These are phyloP conservation scores for Tribolium freemani DNA, from an alignment of 2,888 invertebrate species.

Conservation along the genomic window DNA sequence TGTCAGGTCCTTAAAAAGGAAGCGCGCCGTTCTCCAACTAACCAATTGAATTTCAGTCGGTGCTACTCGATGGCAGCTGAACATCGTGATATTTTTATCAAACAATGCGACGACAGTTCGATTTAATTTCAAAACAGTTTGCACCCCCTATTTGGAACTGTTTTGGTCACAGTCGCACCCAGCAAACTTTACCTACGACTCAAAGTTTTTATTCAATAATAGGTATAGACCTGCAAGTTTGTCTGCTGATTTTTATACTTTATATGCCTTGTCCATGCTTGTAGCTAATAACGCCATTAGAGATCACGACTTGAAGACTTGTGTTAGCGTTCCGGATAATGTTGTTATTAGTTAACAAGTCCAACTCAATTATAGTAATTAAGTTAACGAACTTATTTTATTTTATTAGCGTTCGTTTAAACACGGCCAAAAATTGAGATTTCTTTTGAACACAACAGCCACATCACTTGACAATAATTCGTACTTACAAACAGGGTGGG, in stretches of 20 bases:
- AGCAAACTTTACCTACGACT: constrained; percentile 52
- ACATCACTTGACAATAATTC: constrained; percentile 48
- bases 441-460: constrained; percentile 42
- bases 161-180: constrained; percentile 53
- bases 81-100: constrained; percentile 35
- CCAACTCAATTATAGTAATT: constrained; percentile 7
- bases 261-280: constrained; percentile 39
- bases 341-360: constrained; percentile 43
- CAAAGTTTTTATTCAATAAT: constrained; percentile 48
- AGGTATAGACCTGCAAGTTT: constrained; percentile 41
- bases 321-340: constrained; percentile 19
- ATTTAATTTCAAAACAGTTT: constrained; percentile 58
- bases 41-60: constrained; percentile 45
- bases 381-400: constrained; percentile 24
- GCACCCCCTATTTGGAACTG: constrained; percentile 52
- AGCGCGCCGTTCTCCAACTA: constrained; percentile 15
- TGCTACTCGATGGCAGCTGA: constrained; percentile 42
- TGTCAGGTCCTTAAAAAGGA: constrained; percentile 35
- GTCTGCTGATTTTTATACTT: constrained; percentile 33
- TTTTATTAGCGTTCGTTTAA: constrained; percentile 31
- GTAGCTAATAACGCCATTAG: constrained; percentile 42
- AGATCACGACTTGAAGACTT: neutral
- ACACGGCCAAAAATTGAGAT: constrained; percentile 45
- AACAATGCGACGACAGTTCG: constrained; percentile 26
- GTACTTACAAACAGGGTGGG: constrained; percentile 43